Percentiles rank a stretch among this genome's conserved stretches.
Evolutionary conservation across 2,888 invertebrate genomes (phyloP).

Genomic region (Eurois occulta): DNA sequence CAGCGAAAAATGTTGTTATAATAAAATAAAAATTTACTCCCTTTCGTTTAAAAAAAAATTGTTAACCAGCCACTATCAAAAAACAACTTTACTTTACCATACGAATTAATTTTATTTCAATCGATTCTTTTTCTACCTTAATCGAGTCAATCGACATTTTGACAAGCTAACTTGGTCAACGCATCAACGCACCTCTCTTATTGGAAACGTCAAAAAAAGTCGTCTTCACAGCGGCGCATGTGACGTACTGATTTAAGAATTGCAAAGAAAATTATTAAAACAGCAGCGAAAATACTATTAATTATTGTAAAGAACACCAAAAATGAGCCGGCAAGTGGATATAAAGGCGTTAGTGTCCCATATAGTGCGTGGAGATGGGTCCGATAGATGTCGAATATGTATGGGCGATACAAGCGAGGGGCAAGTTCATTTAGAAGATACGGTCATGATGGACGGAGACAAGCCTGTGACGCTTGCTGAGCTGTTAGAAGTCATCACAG

Average conservation of each 20-base stretch:
- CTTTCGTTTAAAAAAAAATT: background rate
- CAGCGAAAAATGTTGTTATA: no score
- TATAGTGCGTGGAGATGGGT: slow-evolving; percentile 85
- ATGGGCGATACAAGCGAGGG: slow-evolving; percentile 87
- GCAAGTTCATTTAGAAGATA: slow-evolving; percentile 85
- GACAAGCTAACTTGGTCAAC: background rate
- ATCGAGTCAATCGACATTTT: background rate
- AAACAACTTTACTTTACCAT: background rate
- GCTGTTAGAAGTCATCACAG: slow-evolving; percentile 83
- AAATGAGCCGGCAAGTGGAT: slow-evolving; percentile 85
- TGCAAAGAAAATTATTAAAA: slow-evolving; percentile 29
- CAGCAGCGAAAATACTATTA: background rate
- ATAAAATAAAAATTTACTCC: no score
- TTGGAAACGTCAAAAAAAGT: slow-evolving; percentile 57
- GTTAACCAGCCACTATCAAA: background rate
- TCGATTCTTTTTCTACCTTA: background rate
- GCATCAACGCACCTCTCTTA: background rate
- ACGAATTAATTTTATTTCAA: background rate
- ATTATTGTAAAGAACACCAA: slow-evolving; percentile 44
- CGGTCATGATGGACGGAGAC: slow-evolving; percentile 87
- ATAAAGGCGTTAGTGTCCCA: slow-evolving; percentile 87
- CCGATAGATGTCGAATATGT: slow-evolving; percentile 86
- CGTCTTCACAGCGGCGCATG: slow-evolving; percentile 34
- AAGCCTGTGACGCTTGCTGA: slow-evolving; percentile 84
- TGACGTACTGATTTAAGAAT: slow-evolving; percentile 46